A percentile compares a stretch with the other conserved stretches of the same genome.
phyloP scores from a whole-genome alignment of 2,888 invertebrate genomes.

The Liodrosophila aerea region DNA sequence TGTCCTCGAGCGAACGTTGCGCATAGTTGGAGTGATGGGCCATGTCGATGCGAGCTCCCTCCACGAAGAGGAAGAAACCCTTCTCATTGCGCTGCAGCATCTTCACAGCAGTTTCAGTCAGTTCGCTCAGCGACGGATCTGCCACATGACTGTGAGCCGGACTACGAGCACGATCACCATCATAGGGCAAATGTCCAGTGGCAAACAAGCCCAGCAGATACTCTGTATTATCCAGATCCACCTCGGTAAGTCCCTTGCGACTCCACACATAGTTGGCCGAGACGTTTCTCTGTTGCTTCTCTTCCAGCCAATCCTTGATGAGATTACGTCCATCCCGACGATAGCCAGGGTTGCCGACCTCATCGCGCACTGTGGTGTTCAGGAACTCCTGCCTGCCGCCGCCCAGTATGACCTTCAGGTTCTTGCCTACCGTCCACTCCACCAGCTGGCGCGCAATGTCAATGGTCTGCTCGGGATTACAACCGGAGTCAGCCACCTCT shows the following conservation, averaged over 20 bases:
- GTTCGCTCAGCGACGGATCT: slow-evolving; percentile 87
- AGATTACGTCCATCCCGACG: slow-evolving; percentile 87
- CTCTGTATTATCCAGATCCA: slow-evolving; percentile 84
- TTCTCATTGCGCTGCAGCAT: slow-evolving; percentile 85
- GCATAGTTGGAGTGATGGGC: slow-evolving; percentile 87
- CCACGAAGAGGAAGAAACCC: slow-evolving; percentile 90
- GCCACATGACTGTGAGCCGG: slow-evolving; percentile 77
- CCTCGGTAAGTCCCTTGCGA: slow-evolving; percentile 70
- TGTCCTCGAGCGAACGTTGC: slow-evolving; percentile 90
- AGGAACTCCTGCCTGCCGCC: slow-evolving; percentile 80
- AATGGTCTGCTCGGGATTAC: slow-evolving; percentile 83
- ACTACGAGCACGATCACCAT: slow-evolving; percentile 84
- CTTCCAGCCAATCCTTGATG: slow-evolving; percentile 86
- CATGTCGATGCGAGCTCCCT: slow-evolving; percentile 84
- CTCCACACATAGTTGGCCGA: slow-evolving; percentile 81
- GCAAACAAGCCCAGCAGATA: slow-evolving; percentile 85
- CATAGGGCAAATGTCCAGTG: slow-evolving; percentile 85
- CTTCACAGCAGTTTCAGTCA: slow-evolving; percentile 86
- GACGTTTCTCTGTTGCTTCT: slow-evolving; percentile 57
- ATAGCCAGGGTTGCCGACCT: slow-evolving; percentile 84
- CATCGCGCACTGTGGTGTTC: slow-evolving; percentile 82
- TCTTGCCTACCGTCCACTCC: slow-evolving; percentile 86
- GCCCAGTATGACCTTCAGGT: slow-evolving; percentile 86
- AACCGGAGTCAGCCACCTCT: slow-evolving; percentile 83
- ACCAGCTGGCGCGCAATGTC: slow-evolving; percentile 91